Percentiles rank a stretch among this genome's conserved stretches.
phyloP scores from a whole-genome alignment of 2,888 invertebrate genomes.

The Lomographa bimaculata region DNA sequence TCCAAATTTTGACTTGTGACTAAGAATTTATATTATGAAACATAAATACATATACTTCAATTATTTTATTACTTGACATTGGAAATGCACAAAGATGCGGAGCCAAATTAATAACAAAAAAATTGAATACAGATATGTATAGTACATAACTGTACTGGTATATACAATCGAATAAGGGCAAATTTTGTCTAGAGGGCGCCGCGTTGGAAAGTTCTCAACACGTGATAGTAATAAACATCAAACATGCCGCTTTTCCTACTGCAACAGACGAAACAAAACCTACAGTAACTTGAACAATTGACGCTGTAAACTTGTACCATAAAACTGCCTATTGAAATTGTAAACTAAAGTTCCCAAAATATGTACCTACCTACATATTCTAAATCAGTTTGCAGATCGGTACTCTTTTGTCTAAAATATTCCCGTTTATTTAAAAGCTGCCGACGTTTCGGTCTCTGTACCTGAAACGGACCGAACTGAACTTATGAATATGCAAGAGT shows the following conservation, averaged over 20 bases:
- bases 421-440: constrained; percentile 50
- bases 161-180: no score
- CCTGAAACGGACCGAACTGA: constrained; percentile 39
- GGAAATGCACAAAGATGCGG: no score
- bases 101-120: no score
- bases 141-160: no score
- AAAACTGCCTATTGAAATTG: constrained; percentile 56
- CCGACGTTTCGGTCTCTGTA: constrained; percentile 56
- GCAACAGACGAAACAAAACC: constrained; percentile 51
- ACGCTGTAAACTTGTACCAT: constrained; percentile 63
- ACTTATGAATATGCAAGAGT: constrained; percentile 49
- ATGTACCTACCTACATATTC: constrained; percentile 16
- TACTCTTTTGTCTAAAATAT: constrained; percentile 51
- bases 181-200: constrained; percentile 26
- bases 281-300: constrained; percentile 43
- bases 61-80: no score
- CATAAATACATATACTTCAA: no score
- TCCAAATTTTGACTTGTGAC: no score
- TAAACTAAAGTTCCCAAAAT: constrained; percentile 30
- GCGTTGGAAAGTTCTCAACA: constrained; percentile 35
- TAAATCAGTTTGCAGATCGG: constrained; percentile 37
- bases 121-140: no score
- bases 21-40: no score
- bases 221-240: constrained; percentile 37
- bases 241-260: constrained; percentile 46